phyloP scores from a whole-genome alignment of 2,113 vertebrate species.

The Cyprinodon tularosa region DNA sequence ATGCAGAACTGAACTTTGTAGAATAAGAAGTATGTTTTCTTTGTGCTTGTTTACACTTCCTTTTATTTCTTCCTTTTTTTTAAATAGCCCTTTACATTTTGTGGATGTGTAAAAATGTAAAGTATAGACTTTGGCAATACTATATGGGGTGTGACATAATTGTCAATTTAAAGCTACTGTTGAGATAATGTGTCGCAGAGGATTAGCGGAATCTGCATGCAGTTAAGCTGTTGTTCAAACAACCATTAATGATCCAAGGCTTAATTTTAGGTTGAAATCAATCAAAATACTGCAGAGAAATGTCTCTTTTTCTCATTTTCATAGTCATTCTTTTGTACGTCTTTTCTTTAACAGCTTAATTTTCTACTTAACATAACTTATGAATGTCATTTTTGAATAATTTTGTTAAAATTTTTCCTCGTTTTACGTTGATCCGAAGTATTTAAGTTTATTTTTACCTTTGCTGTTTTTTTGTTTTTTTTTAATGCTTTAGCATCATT shows the following conservation, averaged over 20 bases:
- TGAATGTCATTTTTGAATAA: not conserved
- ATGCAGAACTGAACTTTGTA: slow-evolving; percentile 48
- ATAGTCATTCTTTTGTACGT: not conserved
- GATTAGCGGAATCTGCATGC: not conserved
- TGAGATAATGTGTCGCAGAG: not conserved
- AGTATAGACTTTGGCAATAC: not conserved
- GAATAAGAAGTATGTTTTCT: slow-evolving; percentile 44
- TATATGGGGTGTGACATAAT: slow-evolving; percentile 15
- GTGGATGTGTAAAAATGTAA: slow-evolving; percentile 12
- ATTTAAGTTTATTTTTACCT: too few relatives aligned
- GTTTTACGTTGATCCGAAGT: not conserved
- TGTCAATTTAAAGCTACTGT: not conserved
- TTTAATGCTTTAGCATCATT: not conserved
- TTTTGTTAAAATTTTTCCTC: not conserved
- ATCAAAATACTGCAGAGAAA: not conserved
- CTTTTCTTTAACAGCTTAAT: not conserved
- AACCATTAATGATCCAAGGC: not conserved
- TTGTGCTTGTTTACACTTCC: slow-evolving; percentile 45
- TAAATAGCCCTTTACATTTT: slow-evolving; percentile 1
- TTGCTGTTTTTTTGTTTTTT: not conserved
- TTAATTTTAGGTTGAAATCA: not conserved
- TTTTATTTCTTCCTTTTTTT: slow-evolving; percentile 7
- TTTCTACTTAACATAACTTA: not conserved
- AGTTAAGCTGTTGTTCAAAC: not conserved
- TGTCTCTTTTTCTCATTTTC: not conserved